phyloP scores from a whole-genome alignment of 2,888 invertebrate species.

The Ceriagrion tenellum region DNA sequence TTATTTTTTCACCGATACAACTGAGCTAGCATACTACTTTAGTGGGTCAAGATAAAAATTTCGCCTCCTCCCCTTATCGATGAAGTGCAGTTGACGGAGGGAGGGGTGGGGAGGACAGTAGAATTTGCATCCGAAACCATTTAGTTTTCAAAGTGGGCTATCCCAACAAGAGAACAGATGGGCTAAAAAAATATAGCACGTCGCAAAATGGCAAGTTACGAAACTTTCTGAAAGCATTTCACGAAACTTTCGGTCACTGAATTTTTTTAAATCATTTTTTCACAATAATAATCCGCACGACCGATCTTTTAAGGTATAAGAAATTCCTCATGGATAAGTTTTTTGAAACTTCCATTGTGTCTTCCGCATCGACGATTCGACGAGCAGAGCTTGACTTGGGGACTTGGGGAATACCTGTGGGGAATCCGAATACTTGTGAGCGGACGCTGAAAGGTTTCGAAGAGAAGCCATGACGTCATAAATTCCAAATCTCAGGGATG shows the following conservation, averaged over 20 bases:
- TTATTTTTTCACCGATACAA: background rate
- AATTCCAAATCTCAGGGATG: no score
- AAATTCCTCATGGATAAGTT: background rate
- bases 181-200: background rate
- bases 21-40: background rate
- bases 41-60: background rate
- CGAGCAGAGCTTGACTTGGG: background rate
- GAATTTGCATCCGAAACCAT: constrained; percentile 2
- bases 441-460: no score
- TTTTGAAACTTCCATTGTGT: background rate
- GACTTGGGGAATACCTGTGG: background rate
- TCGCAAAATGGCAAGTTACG: background rate
- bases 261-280: background rate
- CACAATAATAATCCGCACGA: background rate
- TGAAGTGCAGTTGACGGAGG: background rate
- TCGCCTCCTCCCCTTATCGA: background rate
- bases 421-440: no score
- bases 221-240: background rate
- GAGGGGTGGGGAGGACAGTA: background rate
- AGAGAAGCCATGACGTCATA: no score
- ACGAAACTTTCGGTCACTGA: background rate
- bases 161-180: background rate
- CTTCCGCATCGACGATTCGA: background rate
- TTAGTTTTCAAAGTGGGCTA: background rate
- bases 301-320: background rate